These are phyloP conservation scores for Bujurquina vittata DNA, from an alignment of 2,113 vertebrate genomes.

Conservation along the genomic window DNA sequence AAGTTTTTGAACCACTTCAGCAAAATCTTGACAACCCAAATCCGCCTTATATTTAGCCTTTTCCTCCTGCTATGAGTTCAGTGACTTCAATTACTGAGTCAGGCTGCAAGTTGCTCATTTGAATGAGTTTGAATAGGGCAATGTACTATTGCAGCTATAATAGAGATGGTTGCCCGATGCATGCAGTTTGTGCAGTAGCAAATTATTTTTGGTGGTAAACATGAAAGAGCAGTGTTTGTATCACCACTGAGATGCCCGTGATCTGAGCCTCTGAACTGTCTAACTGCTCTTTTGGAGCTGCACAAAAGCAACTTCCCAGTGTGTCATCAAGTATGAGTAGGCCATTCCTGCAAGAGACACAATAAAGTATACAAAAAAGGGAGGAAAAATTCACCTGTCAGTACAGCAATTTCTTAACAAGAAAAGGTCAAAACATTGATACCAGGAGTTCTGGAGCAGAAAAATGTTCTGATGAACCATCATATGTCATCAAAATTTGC, in stretches of 20 bases:
- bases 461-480: not conserved
- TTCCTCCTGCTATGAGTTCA: not conserved
- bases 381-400: not conserved
- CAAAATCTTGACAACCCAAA: not conserved
- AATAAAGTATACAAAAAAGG: not conserved
- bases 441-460: not conserved
- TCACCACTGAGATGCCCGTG: not conserved
- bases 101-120: not conserved
- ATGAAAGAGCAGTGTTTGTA: not conserved
- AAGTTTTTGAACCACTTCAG: not conserved
- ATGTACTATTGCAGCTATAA: not conserved
- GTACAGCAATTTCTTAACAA: not conserved
- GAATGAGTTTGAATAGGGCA: not conserved
- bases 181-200: not conserved
- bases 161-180: too few relatives aligned
- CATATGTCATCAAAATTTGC: not conserved
- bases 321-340: not conserved
- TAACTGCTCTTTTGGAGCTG: not conserved
- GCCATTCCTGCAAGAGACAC: not conserved
- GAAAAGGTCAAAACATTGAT: constrained; percentile 3
- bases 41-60: not conserved
- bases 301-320: not conserved
- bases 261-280: not conserved
- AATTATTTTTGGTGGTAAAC: not conserved
- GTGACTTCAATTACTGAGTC: not conserved